Evolutionary conservation across 2,888 invertebrate species (phyloP).

Genomic region (Melinaea marsaeus): DNA sequence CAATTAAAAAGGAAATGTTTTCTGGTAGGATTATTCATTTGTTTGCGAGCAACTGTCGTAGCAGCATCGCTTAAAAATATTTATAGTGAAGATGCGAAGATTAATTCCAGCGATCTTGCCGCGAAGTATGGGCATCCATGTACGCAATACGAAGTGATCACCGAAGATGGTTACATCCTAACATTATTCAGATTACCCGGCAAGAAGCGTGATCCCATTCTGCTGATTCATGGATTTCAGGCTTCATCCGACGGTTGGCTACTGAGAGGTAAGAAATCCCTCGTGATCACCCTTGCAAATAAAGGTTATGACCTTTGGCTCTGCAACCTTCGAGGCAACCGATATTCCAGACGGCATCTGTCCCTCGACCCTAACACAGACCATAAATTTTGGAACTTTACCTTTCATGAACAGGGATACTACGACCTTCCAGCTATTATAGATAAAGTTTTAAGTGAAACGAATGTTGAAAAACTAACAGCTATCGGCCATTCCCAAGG

Average conservation of each 20-base stretch:
- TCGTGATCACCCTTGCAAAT: conserved; percentile 35
- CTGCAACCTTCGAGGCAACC: conserved; percentile 74
- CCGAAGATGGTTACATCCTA: conserved; percentile 45
- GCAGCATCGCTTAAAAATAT: no score
- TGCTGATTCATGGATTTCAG: conserved; percentile 39
- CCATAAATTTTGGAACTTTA: conserved; percentile 67
- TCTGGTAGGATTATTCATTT: no score
- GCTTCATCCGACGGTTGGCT: conserved; percentile 41
- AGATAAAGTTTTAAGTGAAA: conserved; percentile 49
- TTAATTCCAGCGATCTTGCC: no score
- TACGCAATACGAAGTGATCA: conserved; percentile 34
- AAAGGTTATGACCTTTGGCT: conserved; percentile 50
- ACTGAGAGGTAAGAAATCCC: conserved; percentile 38
- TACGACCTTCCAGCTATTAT: conserved; percentile 82
- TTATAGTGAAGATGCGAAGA: no score
- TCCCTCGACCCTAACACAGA: conserved; percentile 49
- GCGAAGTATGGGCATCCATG: conserved; percentile 32
- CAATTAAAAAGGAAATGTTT: no score
- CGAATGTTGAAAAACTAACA: conserved; percentile 71
- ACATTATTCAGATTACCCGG: conserved; percentile 39
- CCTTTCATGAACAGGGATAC: conserved; percentile 82
- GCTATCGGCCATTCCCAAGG: conserved; percentile 84
- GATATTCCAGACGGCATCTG: conserved; percentile 73
- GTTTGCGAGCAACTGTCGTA: no score
- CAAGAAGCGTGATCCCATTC: conserved; percentile 30